A percentile compares a stretch with the other conserved stretches of the same genome.
phyloP scores from a whole-genome alignment of 2,113 vertebrate species.

The Microcebus lehilahytsara region DNA sequence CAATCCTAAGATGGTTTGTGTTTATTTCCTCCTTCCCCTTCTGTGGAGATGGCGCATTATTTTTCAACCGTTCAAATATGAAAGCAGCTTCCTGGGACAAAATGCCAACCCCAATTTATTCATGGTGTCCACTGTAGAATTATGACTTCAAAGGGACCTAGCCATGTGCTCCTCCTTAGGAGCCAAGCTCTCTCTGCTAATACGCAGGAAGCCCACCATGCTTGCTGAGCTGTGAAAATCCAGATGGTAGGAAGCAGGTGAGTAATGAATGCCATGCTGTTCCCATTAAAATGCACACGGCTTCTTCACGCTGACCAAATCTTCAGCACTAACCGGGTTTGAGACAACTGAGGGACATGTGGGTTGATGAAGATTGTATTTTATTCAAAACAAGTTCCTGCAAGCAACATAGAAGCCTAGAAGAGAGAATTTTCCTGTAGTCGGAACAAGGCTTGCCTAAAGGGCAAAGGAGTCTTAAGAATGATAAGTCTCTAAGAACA shows the following conservation, averaged over 20 bases:
- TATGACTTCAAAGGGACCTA: background rate
- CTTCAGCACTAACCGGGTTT: background rate
- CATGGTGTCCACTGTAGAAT: slow-evolving; percentile 12
- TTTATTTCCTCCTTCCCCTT: background rate
- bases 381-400: slow-evolving; percentile 21
- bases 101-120: background rate
- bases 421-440: slow-evolving; percentile 7
- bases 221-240: slow-evolving; percentile 65
- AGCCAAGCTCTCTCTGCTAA: background rate
- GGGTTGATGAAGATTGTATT: slow-evolving; percentile 13
- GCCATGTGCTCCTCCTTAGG: background rate
- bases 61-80: background rate
- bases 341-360: background rate
- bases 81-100: slow-evolving; percentile 4
- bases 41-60: background rate
- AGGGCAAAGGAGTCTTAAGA: slow-evolving; percentile 14
- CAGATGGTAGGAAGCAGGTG: slow-evolving; percentile 75
- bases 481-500: background rate
- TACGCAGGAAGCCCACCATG: slow-evolving; percentile 15
- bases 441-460: background rate
- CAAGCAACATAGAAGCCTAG: background rate
- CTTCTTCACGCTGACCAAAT: slow-evolving; percentile 10
- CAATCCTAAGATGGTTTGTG: background rate
- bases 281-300: slow-evolving; percentile 56
- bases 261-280: slow-evolving; percentile 65